Evolutionary conservation across 2,888 invertebrate species (phyloP).

Genomic region (Adela reaumurella): DNA sequence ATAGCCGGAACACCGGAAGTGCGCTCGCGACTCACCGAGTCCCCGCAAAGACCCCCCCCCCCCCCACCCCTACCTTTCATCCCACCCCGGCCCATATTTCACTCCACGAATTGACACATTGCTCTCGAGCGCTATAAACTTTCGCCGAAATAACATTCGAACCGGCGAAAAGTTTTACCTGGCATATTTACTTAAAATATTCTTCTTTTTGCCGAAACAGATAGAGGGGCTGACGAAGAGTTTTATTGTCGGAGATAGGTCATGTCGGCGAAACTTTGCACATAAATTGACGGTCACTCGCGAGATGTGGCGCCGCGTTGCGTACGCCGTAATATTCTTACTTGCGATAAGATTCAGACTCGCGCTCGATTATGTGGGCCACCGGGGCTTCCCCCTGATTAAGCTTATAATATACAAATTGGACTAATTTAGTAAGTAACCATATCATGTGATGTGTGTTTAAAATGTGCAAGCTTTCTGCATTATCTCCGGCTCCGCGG

Average conservation of each 20-base stretch:
- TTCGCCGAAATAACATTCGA: constrained; percentile 18
- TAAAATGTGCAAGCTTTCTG: too few species aligned
- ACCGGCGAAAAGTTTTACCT: constrained; percentile 40
- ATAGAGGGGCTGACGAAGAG: constrained; percentile 48
- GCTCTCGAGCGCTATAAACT: constrained; percentile 39
- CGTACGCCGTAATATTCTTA: constrained; percentile 44
- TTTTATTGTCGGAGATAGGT: constrained; percentile 50
- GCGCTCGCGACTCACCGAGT: constrained; percentile 4
- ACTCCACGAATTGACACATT: constrained; percentile 50
- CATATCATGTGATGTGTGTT: too few species aligned
- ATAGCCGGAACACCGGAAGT: constrained; percentile 18
- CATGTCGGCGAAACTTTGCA: constrained; percentile 50
- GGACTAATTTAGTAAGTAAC: too few species aligned
- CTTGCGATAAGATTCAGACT: constrained; percentile 27
- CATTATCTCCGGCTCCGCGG: too few species aligned
- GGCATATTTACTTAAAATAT: constrained; percentile 50
- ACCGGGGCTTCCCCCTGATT: too few species aligned
- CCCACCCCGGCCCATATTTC: constrained; percentile 32
- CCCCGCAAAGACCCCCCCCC: background rate
- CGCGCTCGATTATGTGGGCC: too few species aligned
- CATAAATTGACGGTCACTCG: constrained; percentile 58
- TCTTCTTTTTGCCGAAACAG: constrained; percentile 30
- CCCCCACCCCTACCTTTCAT: too few species aligned
- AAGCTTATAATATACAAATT: too few species aligned
- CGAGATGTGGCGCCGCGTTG: constrained; percentile 10